phyloP scores from a whole-genome alignment of 1,140 invertebrate genomes.

The Wasmannia auropunctata region DNA sequence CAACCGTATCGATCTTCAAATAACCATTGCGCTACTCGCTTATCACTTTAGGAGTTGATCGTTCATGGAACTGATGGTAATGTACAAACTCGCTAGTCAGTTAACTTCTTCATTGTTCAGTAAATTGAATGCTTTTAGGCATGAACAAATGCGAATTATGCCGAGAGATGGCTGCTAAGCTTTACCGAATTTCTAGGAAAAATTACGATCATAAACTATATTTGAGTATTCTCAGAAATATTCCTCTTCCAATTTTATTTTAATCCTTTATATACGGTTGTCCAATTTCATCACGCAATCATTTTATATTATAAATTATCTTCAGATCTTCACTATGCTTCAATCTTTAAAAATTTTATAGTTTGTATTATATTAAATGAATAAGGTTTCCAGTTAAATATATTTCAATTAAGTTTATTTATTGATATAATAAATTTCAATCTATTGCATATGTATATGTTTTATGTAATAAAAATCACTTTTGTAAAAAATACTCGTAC shows the following conservation, averaged over 20 bases:
- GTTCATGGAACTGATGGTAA: slow-evolving; percentile 13
- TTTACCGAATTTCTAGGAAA: slow-evolving; percentile 4
- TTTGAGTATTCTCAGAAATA: not conserved
- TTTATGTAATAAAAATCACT: not conserved
- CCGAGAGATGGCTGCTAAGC: not conserved
- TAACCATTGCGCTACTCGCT: slow-evolving; percentile 18
- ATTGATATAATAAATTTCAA: not conserved
- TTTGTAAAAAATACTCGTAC: not conserved
- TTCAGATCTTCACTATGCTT: not conserved
- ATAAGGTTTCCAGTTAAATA: not conserved
- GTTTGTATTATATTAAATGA: not conserved
- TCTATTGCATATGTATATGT: not conserved
- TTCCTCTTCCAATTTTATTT: not conserved
- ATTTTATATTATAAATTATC: not conserved
- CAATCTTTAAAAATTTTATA: not conserved
- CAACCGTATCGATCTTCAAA: slow-evolving; percentile 53
- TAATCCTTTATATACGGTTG: not conserved
- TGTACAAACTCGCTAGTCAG: slow-evolving; percentile 2
- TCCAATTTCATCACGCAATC: not conserved
- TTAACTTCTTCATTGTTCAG: slow-evolving; percentile 32
- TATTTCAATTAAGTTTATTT: not conserved
- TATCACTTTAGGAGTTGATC: slow-evolving; percentile 42
- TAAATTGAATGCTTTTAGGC: slow-evolving; percentile 18
- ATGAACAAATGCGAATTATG: slow-evolving; percentile 4
- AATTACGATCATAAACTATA: not conserved